Percentiles rank a stretch among this genome's conserved stretches.
Evolutionary conservation across 2,888 invertebrate species (phyloP).

Genomic region (Epirrhoe tristata): DNA sequence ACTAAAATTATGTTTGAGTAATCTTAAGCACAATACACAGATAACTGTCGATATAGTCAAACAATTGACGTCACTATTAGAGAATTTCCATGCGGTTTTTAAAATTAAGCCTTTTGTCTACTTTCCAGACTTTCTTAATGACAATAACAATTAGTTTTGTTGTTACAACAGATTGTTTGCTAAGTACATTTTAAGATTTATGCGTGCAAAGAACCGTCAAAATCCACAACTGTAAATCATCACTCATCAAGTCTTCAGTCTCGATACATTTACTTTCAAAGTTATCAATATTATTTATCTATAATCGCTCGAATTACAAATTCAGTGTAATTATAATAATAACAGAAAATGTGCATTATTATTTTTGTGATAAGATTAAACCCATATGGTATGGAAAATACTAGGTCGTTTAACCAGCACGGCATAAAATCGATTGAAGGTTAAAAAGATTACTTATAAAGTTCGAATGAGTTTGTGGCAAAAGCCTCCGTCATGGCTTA

Average conservation of each 20-base stretch:
- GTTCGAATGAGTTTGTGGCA: too few species aligned
- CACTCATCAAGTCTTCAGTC: too few species aligned
- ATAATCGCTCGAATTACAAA: constrained; percentile 17
- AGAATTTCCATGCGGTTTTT: neutral
- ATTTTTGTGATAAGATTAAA: constrained; percentile 34
- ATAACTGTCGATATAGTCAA: constrained; percentile 20
- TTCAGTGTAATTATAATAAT: constrained; percentile 31
- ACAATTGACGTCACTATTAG: constrained; percentile 27
- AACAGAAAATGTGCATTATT: constrained; percentile 14
- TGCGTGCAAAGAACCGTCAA: too few species aligned
- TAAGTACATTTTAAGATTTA: too few species aligned
- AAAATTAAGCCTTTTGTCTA: neutral
- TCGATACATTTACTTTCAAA: neutral
- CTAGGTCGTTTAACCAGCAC: constrained; percentile 3
- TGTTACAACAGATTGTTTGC: too few species aligned
- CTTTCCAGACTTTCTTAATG: too few species aligned
- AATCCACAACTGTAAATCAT: too few species aligned
- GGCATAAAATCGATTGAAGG: constrained; percentile 2
- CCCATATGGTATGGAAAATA: constrained; percentile 19
- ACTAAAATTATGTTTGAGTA: constrained; percentile 16
- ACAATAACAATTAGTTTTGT: too few species aligned
- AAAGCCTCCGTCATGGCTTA: too few species aligned
- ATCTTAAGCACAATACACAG: constrained; percentile 23
- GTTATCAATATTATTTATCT: constrained; percentile 14
- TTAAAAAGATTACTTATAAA: too few species aligned